Base-by-base conservation (phyloP, 35 echinoderm and acorn worm genomes). In the Ophiothrix spiculata region DNA sequence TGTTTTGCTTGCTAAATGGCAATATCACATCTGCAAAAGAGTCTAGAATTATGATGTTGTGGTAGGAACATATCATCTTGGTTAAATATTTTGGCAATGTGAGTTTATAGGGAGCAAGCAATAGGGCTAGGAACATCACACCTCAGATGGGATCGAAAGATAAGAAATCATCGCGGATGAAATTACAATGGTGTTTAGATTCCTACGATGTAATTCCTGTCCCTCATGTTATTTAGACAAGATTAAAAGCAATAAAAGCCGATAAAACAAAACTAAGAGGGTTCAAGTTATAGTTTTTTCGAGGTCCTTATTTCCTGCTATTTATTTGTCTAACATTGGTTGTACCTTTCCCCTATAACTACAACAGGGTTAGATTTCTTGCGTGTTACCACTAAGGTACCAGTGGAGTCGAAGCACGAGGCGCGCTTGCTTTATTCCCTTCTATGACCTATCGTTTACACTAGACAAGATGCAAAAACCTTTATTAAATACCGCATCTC, bases 111-210 rank as follows among this genome's bases (percentile, higher is more conserved):
- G n/a, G n/a, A n/a, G n/a, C n/a, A n/a, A n/a, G n/a, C n/a, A n/a
- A n/a, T n/a, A n/a, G n/a, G n/a, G n/a, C n/a, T n/a, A n/a, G n/a
- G n/a, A n/a, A n/a, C n/a, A n/a, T n/a, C n/a, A n/a, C n/a, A n/a
- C n/a, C n/a, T n/a, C n/a, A n/a, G n/a, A n/a, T 69, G 60, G 23
- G 60, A 69, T 69, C 29, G 60, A 4, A n/a, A n/a, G 60, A 69
- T 69, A 69, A 69, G 60, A 69, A 69, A 69, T 25, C 42, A 25
- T n/a, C 1, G 17, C 3, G 76, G 34, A 78, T 37, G 25, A 39
- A 78, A 78, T 36, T 78, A 78, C 33, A 78, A 39, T 78, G 31
- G 6, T 78, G 76, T 78, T 39, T 3, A 15, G 33, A 78, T 34
- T 78, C 33, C 76, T 36, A 16, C 25, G 17, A 34, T 37, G 38